Conservation (phyloP, 1,140 invertebrate species). For the Steinernema feltiae region DNA sequence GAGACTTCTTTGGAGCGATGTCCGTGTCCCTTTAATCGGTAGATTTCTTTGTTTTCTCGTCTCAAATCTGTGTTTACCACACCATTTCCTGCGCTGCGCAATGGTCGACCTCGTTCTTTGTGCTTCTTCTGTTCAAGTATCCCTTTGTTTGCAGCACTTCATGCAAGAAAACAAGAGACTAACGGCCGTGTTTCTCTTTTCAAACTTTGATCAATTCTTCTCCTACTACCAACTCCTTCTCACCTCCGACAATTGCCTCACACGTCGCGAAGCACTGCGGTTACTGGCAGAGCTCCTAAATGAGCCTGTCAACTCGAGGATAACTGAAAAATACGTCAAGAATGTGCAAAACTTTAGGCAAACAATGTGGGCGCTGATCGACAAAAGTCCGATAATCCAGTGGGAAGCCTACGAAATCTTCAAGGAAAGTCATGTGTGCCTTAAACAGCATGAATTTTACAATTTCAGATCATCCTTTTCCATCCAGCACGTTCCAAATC, state of each 20-base stretch:
- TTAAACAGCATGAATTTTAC: neutral
- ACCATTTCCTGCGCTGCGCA: no score
- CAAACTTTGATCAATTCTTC: slow-evolving; percentile 94
- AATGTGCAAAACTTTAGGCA: neutral
- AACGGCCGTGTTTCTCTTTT: no score
- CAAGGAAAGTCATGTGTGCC: neutral
- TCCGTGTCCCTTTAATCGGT: no score
- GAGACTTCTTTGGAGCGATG: no score
- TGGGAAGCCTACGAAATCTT: neutral
- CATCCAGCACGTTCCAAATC: neutral
- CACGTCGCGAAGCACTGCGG: slow-evolving; percentile 86
- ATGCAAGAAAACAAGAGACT: no score
- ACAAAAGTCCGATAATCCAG: neutral
- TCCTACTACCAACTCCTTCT: slow-evolving; percentile 85
- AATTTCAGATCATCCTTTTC: neutral
- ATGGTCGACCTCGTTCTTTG: no score
- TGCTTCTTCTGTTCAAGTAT: no score
- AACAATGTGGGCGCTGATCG: neutral
- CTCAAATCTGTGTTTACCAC: no score
- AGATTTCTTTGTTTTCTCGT: no score
- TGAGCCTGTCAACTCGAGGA: neutral
- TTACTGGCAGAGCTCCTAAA: slow-evolving; percentile 41
- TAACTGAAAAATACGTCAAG: neutral
- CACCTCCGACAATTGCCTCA: slow-evolving; percentile 97
- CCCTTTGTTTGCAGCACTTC: no score